A percentile compares a stretch with the other conserved stretches of the same genome.
Conservation (phyloP, 2,113 vertebrate genomes). For the Ceratotherium simum region DNA sequence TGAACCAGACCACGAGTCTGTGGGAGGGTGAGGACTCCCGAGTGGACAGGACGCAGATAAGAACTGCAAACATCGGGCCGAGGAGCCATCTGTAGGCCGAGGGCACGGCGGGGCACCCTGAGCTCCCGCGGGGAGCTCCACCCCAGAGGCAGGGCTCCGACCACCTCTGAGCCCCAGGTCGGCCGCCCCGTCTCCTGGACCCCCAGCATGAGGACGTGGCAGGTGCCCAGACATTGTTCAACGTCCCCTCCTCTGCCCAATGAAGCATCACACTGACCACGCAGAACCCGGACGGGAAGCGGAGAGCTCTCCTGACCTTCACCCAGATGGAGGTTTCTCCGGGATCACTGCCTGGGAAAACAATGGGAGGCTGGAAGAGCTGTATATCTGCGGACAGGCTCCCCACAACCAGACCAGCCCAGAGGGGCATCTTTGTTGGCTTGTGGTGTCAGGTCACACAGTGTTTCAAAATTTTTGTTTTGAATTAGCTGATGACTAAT, state of each 20-base stretch:
- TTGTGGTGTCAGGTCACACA: not conserved
- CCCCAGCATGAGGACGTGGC: not conserved
- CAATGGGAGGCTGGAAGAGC: not conserved
- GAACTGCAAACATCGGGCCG: not conserved
- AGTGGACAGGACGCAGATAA: not conserved
- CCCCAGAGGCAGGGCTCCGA: not conserved
- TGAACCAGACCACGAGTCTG: not conserved
- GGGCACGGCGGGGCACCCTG: not conserved
- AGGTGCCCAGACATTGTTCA: not conserved
- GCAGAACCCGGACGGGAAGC: not conserved
- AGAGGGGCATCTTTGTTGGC: no score
- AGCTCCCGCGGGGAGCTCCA: not conserved
- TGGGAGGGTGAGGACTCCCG: not conserved
- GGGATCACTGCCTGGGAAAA: not conserved
- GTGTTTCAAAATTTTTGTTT: not conserved
- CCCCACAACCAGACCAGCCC: not conserved
- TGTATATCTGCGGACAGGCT: no score
- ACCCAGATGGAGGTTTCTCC: not conserved
- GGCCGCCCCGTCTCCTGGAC: accelerated
- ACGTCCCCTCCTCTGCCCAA: not conserved
- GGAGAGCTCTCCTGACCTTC: not conserved
- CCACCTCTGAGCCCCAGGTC: not conserved
- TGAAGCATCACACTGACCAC: not conserved
- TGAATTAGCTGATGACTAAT: not conserved
- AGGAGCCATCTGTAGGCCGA: accelerated